Evolutionary conservation across 2,797 vertebrate species (phyloP), one percentile per base, ranked within the genome.

Genomic region (Eulemur mongoz): DNA sequence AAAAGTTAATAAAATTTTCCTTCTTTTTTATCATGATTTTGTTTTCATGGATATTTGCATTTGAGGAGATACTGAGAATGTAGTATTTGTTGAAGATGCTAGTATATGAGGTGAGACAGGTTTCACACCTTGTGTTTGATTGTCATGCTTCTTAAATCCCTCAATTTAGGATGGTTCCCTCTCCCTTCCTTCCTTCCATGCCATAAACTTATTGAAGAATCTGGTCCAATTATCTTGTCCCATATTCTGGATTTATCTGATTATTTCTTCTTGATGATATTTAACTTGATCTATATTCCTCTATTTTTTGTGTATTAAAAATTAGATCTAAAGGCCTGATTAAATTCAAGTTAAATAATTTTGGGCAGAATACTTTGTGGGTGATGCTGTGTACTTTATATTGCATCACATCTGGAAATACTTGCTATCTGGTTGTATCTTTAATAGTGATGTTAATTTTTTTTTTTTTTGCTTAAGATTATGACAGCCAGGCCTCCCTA

Each of bases 371-470:
- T 88, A 40, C 73, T 83, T 83, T 76, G 27, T 75, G 52, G 63
- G 45, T 65, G 76, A 57, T 78, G 30, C 45, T 72, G 25, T 54
- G 17, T 38, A 45, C 43, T 82, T 87, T 38, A 22, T 79, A 72
- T 25, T 40, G 45, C 5, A 45, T 67, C 69, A 65, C 18, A 23
- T 59, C 14, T 50, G 57, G 54, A 85, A 89, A 52, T 48, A 17
- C 63, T 90, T 93, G 17, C 57, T 81, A 1, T 65, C 32, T 78
- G 50, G 27, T 48, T 80, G 4, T 67, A 18, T 91, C 23, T 92
- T 93, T 93, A 88, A 82, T 63, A 70, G 40, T 81, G 76, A 67
- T 40, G 48, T 72, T 76, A 45, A 32, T 92, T 89, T 95, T 73
- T 35, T 85, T 35, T 89, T 65, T 45, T 45, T 85, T 59, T 91